phyloP scores from a whole-genome alignment of 1,140 invertebrate genomes.

The Bathynomus jamesi region DNA sequence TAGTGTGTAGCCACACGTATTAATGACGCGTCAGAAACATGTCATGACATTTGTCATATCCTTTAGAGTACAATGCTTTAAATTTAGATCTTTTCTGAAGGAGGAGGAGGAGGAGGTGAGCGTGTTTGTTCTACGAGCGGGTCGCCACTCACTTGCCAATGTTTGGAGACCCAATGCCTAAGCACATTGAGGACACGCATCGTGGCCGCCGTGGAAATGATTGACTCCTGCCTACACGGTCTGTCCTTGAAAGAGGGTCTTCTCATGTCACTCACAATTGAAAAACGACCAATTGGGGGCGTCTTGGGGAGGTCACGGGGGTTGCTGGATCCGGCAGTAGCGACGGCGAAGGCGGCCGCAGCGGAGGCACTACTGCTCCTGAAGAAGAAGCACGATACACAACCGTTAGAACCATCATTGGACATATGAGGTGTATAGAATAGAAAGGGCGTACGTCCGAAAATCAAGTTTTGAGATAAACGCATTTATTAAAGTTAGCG shows the following conservation, averaged over 20 bases:
- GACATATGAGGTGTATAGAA: conserved; percentile 13
- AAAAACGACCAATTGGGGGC: conserved; percentile 25
- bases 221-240: conserved; percentile 60
- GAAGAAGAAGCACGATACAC: conserved; percentile 15
- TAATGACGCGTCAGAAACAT: too few relatives aligned
- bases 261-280: conserved; percentile 20
- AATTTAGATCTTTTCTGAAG: too few relatives aligned
- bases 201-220: conserved; percentile 83
- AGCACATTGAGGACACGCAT: conserved; percentile 87
- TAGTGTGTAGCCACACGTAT: too few relatives aligned
- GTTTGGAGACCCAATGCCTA: conserved; percentile 66
- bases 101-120: too few relatives aligned
- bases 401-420: neutral
- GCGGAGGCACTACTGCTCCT: conserved; percentile 85
- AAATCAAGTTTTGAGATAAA: too few relatives aligned
- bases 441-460: too few relatives aligned
- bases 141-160: conserved; percentile 48
- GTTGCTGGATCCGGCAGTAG: conserved; percentile 78
- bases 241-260: conserved; percentile 28
- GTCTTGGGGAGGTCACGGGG: conserved; percentile 52
- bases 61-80: too few relatives aligned
- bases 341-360: conserved; percentile 83
- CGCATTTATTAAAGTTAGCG: too few relatives aligned
- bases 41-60: too few relatives aligned
- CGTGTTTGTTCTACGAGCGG: too few relatives aligned